Percentiles rank a stretch among this genome's conserved stretches.
Conservation (phyloP, 2,797 vertebrate species). For the Darevskia nairensis region DNA sequence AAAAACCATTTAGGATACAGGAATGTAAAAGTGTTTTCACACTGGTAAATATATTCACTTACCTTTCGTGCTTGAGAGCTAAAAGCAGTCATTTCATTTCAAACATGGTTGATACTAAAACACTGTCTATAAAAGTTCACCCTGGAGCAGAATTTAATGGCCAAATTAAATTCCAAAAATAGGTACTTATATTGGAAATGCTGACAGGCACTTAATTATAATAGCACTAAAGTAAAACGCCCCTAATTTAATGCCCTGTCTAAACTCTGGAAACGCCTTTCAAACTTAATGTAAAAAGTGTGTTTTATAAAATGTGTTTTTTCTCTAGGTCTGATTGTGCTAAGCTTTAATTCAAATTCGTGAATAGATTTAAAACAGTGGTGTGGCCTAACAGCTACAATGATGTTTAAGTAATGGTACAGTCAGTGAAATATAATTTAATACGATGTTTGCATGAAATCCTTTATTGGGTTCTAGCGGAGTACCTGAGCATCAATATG, state of each 20-base stretch:
- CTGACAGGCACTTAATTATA: conserved; percentile 64
- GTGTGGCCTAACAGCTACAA: conserved; percentile 38
- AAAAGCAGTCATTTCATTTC: conserved; percentile 45
- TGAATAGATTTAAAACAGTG: conserved; percentile 55
- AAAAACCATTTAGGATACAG: conserved; percentile 26
- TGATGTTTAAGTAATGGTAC: not conserved
- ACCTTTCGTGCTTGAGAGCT: conserved; percentile 29
- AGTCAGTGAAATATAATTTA: conserved; percentile 34
- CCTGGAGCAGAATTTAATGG: conserved; percentile 47
- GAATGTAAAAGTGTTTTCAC: conserved; percentile 34
- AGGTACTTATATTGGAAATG: conserved; percentile 70
- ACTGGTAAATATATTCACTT: conserved; percentile 13
- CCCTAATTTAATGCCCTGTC: conserved; percentile 65
- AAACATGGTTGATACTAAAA: conserved; percentile 56
- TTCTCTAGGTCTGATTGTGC: conserved; percentile 54
- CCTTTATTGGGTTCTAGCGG: conserved; percentile 31
- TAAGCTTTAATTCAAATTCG: conserved; percentile 64
- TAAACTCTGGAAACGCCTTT: conserved; percentile 64
- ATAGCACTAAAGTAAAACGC: conserved; percentile 62
- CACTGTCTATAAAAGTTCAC: conserved; percentile 44
- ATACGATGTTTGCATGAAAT: not conserved
- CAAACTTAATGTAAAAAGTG: conserved; percentile 59
- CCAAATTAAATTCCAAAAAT: conserved; percentile 58
- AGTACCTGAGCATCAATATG: not conserved
- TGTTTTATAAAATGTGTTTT: conserved; percentile 65